These are phyloP conservation scores for Phalacrocorax aristotelis DNA, from an alignment of 2,113 vertebrate species.

Conservation along the genomic window DNA sequence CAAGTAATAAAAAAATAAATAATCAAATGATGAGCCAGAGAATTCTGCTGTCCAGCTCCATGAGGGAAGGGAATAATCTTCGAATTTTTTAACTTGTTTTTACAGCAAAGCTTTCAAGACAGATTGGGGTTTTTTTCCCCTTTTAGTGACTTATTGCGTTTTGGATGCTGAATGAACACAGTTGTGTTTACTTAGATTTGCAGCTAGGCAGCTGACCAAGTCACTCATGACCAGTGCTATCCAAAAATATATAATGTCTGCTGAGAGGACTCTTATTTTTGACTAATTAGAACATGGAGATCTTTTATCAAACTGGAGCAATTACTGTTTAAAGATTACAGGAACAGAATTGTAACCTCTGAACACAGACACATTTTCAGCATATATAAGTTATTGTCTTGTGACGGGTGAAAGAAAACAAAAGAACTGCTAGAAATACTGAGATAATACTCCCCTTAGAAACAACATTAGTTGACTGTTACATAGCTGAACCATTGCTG, in stretches of 20 bases:
- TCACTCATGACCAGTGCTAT: neutral
- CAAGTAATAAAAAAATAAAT: neutral
- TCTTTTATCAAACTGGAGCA: neutral
- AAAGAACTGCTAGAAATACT: slow-evolving; percentile 13
- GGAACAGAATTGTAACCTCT: neutral
- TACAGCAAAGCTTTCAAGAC: neutral
- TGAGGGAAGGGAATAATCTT: neutral
- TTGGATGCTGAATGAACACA: neutral
- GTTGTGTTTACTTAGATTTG: neutral
- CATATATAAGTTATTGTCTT: neutral
- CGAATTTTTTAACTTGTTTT: neutral
- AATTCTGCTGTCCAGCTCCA: neutral
- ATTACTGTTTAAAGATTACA: neutral
- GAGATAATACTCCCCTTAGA: neutral
- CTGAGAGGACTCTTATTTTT: neutral
- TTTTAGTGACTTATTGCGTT: neutral
- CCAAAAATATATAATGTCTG: neutral
- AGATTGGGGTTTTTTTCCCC: no score
- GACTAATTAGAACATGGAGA: neutral
- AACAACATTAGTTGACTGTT: neutral
- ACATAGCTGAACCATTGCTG: neutral
- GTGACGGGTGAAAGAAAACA: neutral
- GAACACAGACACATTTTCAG: neutral
- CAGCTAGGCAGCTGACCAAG: neutral
- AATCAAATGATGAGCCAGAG: neutral